Percentiles rank a stretch among this genome's conserved stretches.
Conservation (phyloP, 2,113 vertebrate species). For the Platysternon megacephalum region DNA sequence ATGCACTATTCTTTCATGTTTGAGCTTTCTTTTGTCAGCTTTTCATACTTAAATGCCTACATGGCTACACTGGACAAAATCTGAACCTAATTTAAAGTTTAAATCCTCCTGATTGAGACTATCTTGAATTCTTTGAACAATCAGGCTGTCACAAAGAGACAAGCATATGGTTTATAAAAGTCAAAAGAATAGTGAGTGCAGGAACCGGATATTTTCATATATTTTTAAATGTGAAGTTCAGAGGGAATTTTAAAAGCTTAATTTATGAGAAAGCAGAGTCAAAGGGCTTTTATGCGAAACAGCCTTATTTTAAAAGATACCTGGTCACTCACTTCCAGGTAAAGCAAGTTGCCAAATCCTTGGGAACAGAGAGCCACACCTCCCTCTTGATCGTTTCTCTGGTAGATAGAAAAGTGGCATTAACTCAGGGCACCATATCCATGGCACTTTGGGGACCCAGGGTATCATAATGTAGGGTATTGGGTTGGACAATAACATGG, state of each 20-base stretch:
- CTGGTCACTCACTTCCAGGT: not conserved
- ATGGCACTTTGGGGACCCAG: not conserved
- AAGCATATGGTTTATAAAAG: not conserved
- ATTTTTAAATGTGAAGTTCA: not conserved
- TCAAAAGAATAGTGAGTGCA: not conserved
- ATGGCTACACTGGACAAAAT: conserved; percentile 28
- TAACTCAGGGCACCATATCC: not conserved
- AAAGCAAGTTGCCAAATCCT: not conserved
- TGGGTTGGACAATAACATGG: not conserved
- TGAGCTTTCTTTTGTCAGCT: conserved; percentile 40
- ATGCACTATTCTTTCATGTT: conserved; percentile 39
- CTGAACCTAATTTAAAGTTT: conserved; percentile 44
- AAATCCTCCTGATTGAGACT: not conserved
- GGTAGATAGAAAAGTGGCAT: not conserved
- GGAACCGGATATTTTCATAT: not conserved
- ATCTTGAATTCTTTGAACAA: conserved; percentile 37
- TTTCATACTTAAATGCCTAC: conserved; percentile 48
- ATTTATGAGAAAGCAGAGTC: not conserved
- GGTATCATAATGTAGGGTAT: not conserved
- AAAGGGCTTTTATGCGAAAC: not conserved
- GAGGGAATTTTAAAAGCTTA: not conserved
- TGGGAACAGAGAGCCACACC: not conserved
- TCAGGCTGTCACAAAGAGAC: not conserved
- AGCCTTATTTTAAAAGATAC: not conserved
- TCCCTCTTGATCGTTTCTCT: not conserved